Evolutionary conservation across 2,888 invertebrate species (phyloP).

Genomic region (Monoplex corrugatus): DNA sequence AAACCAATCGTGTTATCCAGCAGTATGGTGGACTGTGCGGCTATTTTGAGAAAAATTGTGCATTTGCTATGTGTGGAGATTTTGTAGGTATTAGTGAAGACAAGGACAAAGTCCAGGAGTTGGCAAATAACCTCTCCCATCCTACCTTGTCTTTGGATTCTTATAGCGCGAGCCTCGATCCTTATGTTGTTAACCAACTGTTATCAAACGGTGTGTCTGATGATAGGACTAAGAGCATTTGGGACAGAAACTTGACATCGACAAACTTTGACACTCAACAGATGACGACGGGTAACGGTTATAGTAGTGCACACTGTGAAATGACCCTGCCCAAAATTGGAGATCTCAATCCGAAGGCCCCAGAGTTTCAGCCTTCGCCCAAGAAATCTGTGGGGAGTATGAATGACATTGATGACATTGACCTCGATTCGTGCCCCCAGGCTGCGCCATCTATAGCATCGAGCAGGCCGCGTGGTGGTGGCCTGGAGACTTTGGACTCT

Average conservation of each 20-base stretch:
- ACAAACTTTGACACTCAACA: neutral
- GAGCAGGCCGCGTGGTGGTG: no score
- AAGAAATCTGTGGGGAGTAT: neutral
- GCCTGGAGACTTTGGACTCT: neutral
- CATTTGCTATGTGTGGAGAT: constrained; percentile 69
- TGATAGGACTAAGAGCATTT: neutral
- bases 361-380: constrained; percentile 46
- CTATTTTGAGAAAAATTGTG: constrained; percentile 65
- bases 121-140: constrained; percentile 52
- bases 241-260: neutral
- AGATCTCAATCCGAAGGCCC: constrained; percentile 45
- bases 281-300: neutral
- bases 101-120: constrained; percentile 56
- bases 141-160: neutral
- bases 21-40: constrained; percentile 63
- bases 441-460: neutral
- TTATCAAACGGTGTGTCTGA: neutral
- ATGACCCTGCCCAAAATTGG: constrained; percentile 18
- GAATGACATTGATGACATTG: constrained; percentile 9
- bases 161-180: neutral
- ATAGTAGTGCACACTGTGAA: neutral
- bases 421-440: neutral
- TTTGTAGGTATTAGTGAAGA: constrained; percentile 66
- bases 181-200: neutral
- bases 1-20: constrained; percentile 66